Conservation (phyloP, 1,140 invertebrate species). For the Drosophila navojoa region DNA sequence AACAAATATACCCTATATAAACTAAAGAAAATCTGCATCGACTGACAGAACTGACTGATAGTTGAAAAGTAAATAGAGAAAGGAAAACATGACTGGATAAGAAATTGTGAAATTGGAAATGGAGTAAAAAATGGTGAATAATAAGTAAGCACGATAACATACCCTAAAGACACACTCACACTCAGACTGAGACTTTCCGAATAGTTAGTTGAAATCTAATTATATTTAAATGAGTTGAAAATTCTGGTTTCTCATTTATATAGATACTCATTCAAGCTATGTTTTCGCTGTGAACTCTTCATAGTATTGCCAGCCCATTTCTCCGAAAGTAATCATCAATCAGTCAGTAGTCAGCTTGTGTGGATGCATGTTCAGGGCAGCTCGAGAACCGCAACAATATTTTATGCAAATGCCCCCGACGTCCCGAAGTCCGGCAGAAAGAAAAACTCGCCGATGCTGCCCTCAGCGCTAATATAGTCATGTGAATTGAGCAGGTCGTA, state of each 20-base stretch:
- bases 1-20: not conserved
- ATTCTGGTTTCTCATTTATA: too few species aligned
- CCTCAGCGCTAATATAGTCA: constrained; percentile 56
- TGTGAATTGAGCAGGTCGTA: constrained; percentile 9
- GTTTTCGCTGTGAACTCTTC: too few species aligned
- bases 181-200: too few species aligned
- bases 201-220: too few species aligned
- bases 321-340: not conserved
- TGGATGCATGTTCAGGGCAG: constrained; percentile 8
- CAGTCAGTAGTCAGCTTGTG: not conserved
- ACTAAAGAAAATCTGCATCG: not conserved
- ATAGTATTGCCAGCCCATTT: too few species aligned
- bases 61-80: not conserved
- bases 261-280: too few species aligned
- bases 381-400: constrained; percentile 42
- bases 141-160: too few species aligned
- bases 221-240: too few species aligned
- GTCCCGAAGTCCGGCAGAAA: constrained; percentile 8
- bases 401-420: constrained; percentile 62
- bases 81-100: too few species aligned
- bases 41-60: not conserved
- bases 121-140: too few species aligned
- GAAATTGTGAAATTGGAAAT: too few species aligned
- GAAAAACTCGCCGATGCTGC: constrained; percentile 28
- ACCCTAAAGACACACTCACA: too few species aligned